A percentile compares a stretch with the other conserved stretches of the same genome.
Conservation (phyloP, 2,888 invertebrate species). For the Coelinius sp. region DNA sequence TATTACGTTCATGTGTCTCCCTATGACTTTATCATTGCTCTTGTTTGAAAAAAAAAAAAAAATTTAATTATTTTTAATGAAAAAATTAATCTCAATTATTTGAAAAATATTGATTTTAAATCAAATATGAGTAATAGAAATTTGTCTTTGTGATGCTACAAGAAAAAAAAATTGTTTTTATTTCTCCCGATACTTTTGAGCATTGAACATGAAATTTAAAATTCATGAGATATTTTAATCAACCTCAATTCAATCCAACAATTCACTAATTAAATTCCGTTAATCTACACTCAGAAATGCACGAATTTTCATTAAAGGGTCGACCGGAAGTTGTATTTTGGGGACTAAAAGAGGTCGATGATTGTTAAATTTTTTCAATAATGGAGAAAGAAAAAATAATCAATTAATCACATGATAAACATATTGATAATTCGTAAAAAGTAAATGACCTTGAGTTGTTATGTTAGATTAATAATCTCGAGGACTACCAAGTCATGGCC, state of each 20-base stretch:
- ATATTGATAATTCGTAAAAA: background rate
- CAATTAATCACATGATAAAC: background rate
- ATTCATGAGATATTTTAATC: background rate
- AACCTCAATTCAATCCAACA: background rate
- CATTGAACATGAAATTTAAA: background rate
- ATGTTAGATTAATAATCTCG: slow-evolving; percentile 7
- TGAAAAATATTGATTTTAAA: too few relatives aligned
- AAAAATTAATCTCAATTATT: too few relatives aligned
- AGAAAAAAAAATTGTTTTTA: too few relatives aligned
- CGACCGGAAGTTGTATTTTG: background rate
- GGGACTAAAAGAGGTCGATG: background rate
- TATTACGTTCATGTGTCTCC: background rate
- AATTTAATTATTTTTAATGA: too few relatives aligned
- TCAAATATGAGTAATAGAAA: too few relatives aligned
- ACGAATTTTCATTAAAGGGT: background rate
- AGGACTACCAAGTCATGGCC: background rate
- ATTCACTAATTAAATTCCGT: background rate
- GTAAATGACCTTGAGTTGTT: background rate
- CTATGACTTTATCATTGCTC: background rate
- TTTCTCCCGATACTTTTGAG: background rate
- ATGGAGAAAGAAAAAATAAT: background rate
- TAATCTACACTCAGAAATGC: background rate
- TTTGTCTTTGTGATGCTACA: too few relatives aligned
- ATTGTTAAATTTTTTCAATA: background rate
- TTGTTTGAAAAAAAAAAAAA: too few relatives aligned